Evolutionary conservation across 2,797 vertebrate genomes (phyloP).

Genomic region (Pangasius larnaudii): DNA sequence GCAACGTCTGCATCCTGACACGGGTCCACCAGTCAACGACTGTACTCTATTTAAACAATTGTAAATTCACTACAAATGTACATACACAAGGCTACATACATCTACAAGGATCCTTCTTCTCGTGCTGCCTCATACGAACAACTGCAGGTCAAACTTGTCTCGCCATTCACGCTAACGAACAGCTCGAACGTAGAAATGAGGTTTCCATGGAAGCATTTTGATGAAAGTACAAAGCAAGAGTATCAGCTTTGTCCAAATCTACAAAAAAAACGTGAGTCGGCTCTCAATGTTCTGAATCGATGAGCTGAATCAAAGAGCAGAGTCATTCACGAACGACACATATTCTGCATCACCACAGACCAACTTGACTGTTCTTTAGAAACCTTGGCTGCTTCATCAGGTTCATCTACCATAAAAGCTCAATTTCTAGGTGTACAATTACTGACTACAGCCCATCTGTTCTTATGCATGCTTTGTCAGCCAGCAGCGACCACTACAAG

Average conservation of each 20-base stretch:
- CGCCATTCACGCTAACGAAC: background rate
- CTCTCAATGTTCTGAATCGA: background rate
- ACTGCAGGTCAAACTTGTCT: background rate
- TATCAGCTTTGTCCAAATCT: slow-evolving; percentile 1
- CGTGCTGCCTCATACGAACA: background rate
- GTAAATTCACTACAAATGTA: background rate
- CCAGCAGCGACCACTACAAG: slow-evolving; percentile 11
- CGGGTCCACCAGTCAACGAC: background rate
- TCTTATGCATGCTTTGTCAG: slow-evolving; percentile 2
- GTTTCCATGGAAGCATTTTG: background rate
- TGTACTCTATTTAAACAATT: background rate
- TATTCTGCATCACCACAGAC: background rate
- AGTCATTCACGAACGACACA: background rate
- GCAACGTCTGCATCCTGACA: background rate
- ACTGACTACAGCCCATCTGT: background rate
- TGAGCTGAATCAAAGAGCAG: background rate
- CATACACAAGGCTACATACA: background rate
- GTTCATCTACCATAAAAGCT: background rate
- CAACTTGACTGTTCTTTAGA: background rate
- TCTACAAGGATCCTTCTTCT: background rate
- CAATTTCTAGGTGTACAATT: background rate
- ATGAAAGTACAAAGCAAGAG: background rate
- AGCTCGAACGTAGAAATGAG: too few relatives aligned
- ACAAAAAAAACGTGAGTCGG: background rate
- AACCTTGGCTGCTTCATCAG: background rate